phyloP scores from a whole-genome alignment of 2,113 vertebrate species.

The Tragelaphus buxtoni region DNA sequence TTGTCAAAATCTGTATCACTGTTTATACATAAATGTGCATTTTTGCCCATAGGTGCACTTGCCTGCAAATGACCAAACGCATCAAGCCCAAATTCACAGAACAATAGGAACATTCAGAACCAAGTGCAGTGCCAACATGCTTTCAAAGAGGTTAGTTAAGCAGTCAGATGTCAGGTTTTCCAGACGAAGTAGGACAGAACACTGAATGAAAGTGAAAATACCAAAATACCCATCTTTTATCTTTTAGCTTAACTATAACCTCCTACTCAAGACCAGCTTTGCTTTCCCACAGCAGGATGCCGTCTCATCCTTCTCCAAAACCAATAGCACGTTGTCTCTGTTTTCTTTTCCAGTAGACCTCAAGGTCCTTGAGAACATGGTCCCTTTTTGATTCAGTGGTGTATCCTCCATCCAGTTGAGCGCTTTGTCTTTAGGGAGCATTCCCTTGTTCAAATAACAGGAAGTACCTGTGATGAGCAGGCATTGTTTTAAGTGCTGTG shows the following conservation, averaged over 20 bases:
- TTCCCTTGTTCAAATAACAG: neutral
- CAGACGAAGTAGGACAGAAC: conserved; percentile 6
- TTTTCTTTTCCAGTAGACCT: neutral
- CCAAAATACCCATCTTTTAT: neutral
- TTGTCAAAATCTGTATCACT: conserved; percentile 29
- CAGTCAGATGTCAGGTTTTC: conserved; percentile 9
- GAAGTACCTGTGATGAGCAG: neutral
- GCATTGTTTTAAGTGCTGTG: neutral
- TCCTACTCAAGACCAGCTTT: neutral
- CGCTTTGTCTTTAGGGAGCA: neutral
- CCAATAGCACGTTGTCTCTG: neutral
- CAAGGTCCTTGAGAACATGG: neutral
- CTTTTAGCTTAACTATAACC: neutral
- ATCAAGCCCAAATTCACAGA: conserved; percentile 1
- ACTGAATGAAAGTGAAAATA: neutral
- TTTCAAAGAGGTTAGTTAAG: conserved; percentile 12
- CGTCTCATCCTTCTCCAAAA: neutral
- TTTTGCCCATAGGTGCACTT: neutral
- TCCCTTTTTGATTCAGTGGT: neutral
- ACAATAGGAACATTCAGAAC: neutral
- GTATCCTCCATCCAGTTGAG: neutral
- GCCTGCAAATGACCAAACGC: conserved; percentile 31
- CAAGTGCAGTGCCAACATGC: neutral
- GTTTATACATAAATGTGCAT: neutral
- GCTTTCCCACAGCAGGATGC: neutral